A percentile compares a stretch with the other conserved stretches of the same genome.
These are phyloP conservation scores for Reticulitermes speratus DNA, from an alignment of 1,140 invertebrate species.

Conservation along the genomic window DNA sequence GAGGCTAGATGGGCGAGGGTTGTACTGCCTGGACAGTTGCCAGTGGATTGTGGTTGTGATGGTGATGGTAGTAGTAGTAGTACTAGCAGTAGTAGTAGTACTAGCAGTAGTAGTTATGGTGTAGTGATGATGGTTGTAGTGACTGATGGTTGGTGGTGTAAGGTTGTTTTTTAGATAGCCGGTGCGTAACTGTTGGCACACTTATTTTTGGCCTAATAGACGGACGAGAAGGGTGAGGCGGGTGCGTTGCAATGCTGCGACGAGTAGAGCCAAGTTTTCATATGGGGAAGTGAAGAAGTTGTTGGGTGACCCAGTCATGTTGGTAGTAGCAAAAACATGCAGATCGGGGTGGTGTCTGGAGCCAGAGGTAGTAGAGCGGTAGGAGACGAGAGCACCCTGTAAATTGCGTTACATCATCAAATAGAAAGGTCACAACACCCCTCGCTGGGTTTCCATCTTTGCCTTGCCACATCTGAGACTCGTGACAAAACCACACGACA, in stretches of 20 bases:
- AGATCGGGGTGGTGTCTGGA: constrained; percentile 32
- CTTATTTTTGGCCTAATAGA: constrained; percentile 33
- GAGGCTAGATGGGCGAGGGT: constrained; percentile 25
- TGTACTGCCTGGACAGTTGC: constrained; percentile 24
- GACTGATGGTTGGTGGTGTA: constrained; percentile 33
- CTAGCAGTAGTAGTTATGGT: constrained; percentile 18
- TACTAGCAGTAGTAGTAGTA: constrained; percentile 28
- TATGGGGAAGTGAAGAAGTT: constrained; percentile 33
- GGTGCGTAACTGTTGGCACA: constrained; percentile 15
- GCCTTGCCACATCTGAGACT: not conserved
- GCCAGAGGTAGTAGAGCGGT: constrained; percentile 33
- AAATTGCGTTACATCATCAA: constrained; percentile 36
- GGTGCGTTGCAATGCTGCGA: constrained; percentile 27
- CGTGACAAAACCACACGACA: constrained; percentile 18
- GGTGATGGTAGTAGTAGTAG: not conserved
- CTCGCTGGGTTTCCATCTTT: not conserved
- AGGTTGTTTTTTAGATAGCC: constrained; percentile 32
- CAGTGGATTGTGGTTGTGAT: constrained; percentile 16
- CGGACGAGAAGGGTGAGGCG: constrained; percentile 28
- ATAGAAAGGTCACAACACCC: constrained; percentile 11
- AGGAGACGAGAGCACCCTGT: constrained; percentile 34
- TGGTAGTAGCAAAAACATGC: constrained; percentile 35
- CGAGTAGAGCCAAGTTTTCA: constrained; percentile 34
- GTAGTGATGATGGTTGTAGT: constrained; percentile 32
- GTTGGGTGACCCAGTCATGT: constrained; percentile 26